Evolutionary conservation across 2,113 vertebrate genomes (phyloP).

Genomic region (Centropus bengalensis): DNA sequence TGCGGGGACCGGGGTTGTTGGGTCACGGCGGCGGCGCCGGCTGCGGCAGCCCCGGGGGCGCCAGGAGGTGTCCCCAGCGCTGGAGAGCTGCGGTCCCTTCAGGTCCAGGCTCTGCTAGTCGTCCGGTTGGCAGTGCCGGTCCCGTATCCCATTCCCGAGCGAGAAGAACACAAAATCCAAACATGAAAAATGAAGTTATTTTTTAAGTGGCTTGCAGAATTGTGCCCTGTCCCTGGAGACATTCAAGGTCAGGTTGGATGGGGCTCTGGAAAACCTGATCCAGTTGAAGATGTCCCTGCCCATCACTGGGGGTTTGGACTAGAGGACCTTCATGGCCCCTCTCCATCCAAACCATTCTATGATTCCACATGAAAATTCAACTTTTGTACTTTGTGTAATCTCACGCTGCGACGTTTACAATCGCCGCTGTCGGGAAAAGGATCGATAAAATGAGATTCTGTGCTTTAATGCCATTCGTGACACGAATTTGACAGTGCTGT

Average conservation of each 20-base stretch:
- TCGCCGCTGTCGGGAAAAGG: accelerated
- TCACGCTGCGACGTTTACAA: background rate
- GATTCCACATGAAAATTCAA: background rate
- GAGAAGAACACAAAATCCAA: background rate
- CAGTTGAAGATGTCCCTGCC: too few species aligned
- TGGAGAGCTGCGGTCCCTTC: background rate
- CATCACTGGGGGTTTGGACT: too few species aligned
- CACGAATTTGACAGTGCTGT: accelerated
- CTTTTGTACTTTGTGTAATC: background rate
- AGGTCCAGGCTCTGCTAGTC: background rate
- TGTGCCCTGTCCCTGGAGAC: too few species aligned
- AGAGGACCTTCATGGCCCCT: too few species aligned
- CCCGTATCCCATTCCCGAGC: background rate
- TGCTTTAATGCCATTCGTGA: background rate
- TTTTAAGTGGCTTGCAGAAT: background rate
- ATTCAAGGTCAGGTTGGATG: too few species aligned
- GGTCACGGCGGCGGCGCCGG: background rate
- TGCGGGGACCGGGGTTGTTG: too few species aligned
- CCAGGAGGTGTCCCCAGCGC: background rate
- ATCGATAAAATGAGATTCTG: accelerated
- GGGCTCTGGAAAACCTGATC: too few species aligned
- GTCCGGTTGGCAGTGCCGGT: background rate
- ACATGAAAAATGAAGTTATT: accelerated
- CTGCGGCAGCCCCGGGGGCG: background rate
- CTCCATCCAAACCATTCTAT: too few species aligned